Percentiles rank a stretch among this genome's conserved stretches.
Conservation (phyloP, 2,888 invertebrate species). For the Drosophila pullipes region DNA sequence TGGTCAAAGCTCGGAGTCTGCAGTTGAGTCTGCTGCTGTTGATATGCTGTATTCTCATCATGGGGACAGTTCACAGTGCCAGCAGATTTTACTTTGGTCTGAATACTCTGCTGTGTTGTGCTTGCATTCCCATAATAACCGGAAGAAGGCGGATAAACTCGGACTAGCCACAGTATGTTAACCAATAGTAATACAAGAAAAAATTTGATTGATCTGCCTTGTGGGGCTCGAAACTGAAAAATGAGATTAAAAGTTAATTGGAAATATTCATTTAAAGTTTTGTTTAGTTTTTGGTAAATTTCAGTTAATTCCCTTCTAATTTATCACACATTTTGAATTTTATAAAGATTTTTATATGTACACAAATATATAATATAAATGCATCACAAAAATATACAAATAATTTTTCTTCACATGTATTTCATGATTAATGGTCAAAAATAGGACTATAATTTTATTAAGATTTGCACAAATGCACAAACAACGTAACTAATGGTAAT, state of each 20-base stretch:
- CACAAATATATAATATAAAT: not conserved
- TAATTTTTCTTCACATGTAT: not conserved
- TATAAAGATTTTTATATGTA: not conserved
- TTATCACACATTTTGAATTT: not conserved
- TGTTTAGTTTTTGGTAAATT: not conserved
- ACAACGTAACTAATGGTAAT: not conserved
- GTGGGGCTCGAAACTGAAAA: slow-evolving; percentile 52
- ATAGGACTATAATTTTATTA: not conserved
- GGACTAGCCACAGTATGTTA: slow-evolving; percentile 63
- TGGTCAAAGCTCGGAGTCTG: slow-evolving; percentile 30
- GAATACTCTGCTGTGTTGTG: slow-evolving; percentile 1
- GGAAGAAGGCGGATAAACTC: slow-evolving; percentile 55
- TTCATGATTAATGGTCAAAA: not conserved
- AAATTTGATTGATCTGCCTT: slow-evolving; percentile 55
- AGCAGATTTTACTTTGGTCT: slow-evolving; percentile 7
- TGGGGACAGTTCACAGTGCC: slow-evolving; percentile 37
- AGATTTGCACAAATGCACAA: not conserved
- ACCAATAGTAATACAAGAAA: slow-evolving; percentile 49
- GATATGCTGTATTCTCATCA: slow-evolving; percentile 34
- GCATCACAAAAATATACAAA: not conserved
- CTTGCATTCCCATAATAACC: slow-evolving; percentile 23
- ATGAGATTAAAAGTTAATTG: not conserved
- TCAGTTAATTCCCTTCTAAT: not conserved
- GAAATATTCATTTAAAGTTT: not conserved
- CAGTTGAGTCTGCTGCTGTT: slow-evolving; percentile 15